Evolutionary conservation across 2,888 invertebrate species (phyloP).

Genomic region (Neuroscelio doddi): DNA sequence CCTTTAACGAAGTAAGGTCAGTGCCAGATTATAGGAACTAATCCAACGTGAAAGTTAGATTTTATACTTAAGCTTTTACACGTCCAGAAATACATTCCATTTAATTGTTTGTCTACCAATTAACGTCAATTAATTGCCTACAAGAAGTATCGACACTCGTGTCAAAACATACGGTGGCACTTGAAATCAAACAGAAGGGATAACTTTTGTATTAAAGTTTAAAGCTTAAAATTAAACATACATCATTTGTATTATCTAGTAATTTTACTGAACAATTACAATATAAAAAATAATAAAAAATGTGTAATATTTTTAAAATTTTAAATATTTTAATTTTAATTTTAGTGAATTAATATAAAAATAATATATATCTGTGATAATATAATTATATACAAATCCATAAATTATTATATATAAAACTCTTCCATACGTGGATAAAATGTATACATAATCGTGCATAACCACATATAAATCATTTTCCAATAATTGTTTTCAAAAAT

Average conservation of each 20-base stretch:
- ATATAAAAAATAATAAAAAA: too few species aligned
- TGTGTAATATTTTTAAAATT: too few species aligned
- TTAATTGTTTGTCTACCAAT: background rate
- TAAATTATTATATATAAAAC: too few species aligned
- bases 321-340: background rate
- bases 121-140: background rate
- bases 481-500: too few species aligned
- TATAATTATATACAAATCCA: too few species aligned
- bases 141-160: background rate
- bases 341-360: too few species aligned
- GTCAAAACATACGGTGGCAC: background rate
- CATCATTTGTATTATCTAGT: too few species aligned
- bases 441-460: too few species aligned
- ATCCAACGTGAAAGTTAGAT: constrained; percentile 8
- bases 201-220: background rate
- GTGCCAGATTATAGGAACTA: constrained; percentile 2
- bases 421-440: too few species aligned
- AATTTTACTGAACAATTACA: too few species aligned
- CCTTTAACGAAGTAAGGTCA: constrained; percentile 1
- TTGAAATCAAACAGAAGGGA: background rate
- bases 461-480: too few species aligned
- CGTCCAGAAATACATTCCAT: background rate
- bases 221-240: background rate
- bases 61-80: constrained; percentile 1
- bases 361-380: too few species aligned